Percentiles rank a stretch among this genome's conserved stretches.
Evolutionary conservation across 2,888 invertebrate species (phyloP).

Genomic region (Eupithecia dodoneata): DNA sequence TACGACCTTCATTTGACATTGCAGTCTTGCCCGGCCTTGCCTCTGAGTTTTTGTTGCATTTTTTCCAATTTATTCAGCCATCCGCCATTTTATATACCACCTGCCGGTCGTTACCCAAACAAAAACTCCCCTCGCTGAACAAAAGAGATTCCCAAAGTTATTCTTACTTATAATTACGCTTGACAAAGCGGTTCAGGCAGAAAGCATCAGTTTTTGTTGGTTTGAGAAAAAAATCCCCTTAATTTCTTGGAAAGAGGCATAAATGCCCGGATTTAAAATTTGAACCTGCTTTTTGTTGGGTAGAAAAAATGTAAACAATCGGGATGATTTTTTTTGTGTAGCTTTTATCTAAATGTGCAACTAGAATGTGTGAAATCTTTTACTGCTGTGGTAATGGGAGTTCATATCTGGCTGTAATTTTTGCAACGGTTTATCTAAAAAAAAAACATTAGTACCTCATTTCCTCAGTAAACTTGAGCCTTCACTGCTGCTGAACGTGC

Average conservation of each 20-base stretch:
- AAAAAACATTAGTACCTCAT: neutral
- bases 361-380: constrained; percentile 1
- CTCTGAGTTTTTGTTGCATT: constrained; percentile 73
- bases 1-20: constrained; percentile 80
- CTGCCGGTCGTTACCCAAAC: constrained; percentile 81
- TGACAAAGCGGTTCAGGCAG: constrained; percentile 74
- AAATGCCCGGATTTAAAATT: constrained; percentile 53
- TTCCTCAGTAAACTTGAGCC: neutral
- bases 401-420: neutral
- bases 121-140: constrained; percentile 77
- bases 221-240: constrained; percentile 69
- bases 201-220: constrained; percentile 68
- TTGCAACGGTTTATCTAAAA: neutral
- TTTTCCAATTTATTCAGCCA: constrained; percentile 71
- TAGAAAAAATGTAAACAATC: constrained; percentile 81
- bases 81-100: constrained; percentile 77
- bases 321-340: constrained; percentile 25
- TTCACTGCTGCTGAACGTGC: neutral
- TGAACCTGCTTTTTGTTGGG: constrained; percentile 62
- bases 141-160: constrained; percentile 81
- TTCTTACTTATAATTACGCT: constrained; percentile 80
- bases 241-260: constrained; percentile 67
- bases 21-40: constrained; percentile 53
- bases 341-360: constrained; percentile 13
- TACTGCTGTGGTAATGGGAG: neutral